These are phyloP conservation scores for Cephus spinipes DNA, from an alignment of 2,888 invertebrate species.

Conservation along the genomic window DNA sequence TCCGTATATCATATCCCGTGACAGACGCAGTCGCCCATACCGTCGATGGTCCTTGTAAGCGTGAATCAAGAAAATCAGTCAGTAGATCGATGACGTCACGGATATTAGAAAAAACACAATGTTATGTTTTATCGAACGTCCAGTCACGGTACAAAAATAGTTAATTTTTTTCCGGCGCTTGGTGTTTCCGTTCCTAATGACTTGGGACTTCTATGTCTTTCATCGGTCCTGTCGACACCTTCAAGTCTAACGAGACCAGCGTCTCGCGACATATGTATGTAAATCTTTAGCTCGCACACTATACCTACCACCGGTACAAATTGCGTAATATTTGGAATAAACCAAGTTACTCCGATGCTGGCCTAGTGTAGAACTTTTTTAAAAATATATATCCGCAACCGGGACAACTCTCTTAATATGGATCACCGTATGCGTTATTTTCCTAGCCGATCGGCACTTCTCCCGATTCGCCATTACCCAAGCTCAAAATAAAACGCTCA, in stretches of 20 bases:
- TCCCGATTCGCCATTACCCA: background rate
- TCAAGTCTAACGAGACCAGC: constrained; percentile 5
- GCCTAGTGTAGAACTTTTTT: background rate
- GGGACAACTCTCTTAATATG: background rate
- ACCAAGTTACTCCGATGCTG: background rate
- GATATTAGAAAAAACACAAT: background rate
- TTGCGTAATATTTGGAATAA: constrained; percentile 5
- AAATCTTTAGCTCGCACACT: background rate
- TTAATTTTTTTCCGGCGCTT: constrained; percentile 8
- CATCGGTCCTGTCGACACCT: constrained; percentile 22
- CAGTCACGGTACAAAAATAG: constrained; percentile 12
- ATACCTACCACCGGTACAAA: background rate
- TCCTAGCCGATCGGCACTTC: background rate
- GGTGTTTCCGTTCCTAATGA: constrained; percentile 18
- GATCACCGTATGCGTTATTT: background rate
- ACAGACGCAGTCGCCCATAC: background rate
- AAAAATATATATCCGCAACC: background rate
- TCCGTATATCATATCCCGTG: background rate
- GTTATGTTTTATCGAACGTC: background rate
- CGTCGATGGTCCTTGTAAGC: background rate
- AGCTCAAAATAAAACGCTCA: background rate
- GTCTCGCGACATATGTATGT: background rate
- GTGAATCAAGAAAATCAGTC: background rate
- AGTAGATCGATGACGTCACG: background rate
- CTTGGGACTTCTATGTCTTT: constrained; percentile 16